Conservation (phyloP, 2,113 vertebrate genomes). For the Salvelinus alpinus region DNA sequence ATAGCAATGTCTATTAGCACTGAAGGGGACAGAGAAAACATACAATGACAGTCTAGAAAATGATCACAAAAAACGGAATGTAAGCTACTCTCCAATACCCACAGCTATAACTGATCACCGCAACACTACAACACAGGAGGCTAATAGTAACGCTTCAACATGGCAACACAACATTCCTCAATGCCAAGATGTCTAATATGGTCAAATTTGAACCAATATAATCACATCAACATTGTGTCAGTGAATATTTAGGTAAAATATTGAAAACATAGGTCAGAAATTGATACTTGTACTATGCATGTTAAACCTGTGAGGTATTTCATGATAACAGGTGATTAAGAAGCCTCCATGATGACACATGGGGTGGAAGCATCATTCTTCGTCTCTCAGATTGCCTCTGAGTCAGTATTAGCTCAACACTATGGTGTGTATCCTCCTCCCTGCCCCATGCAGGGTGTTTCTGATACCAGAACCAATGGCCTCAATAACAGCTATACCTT, state of each 20-base stretch:
- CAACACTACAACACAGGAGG: background rate
- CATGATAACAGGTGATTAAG: conserved; percentile 49
- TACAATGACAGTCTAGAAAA: background rate
- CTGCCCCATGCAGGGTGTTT: conserved; percentile 57
- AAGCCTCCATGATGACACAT: conserved; percentile 29
- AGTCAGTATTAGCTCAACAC: conserved; percentile 54
- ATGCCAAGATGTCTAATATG: no score
- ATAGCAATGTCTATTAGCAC: background rate
- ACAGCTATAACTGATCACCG: background rate
- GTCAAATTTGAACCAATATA: background rate
- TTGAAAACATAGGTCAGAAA: background rate
- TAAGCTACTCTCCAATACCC: background rate
- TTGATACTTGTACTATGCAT: no score
- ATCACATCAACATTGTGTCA: background rate
- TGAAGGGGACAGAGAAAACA: no score
- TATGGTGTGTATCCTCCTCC: conserved; percentile 11
- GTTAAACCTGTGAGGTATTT: conserved; percentile 29
- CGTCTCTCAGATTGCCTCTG: conserved; percentile 57
- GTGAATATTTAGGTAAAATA: background rate
- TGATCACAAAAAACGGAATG: background rate
- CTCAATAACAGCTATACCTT: conserved; percentile 76
- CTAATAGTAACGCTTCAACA: background rate
- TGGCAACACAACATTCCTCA: no score
- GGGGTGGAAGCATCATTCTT: conserved; percentile 11
- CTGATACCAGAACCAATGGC: conserved; percentile 68